These are phyloP conservation scores for Acromyrmex echinatior DNA, from an alignment of 1,140 invertebrate species.

Conservation along the genomic window DNA sequence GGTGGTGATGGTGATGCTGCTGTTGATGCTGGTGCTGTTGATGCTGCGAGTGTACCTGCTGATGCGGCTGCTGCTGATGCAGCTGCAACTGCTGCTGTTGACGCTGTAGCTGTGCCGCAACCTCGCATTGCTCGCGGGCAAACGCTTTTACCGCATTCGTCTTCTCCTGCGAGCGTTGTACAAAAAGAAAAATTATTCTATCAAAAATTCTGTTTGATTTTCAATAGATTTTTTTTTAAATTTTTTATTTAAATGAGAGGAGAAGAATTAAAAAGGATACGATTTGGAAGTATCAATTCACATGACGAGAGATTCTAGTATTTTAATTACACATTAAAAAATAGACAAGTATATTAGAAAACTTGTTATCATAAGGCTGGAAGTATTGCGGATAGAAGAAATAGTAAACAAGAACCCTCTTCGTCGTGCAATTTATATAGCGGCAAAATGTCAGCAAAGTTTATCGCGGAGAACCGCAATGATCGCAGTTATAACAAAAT, in stretches of 20 bases:
- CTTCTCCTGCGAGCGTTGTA: constrained; percentile 84
- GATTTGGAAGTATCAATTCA: neutral
- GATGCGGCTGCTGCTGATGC: constrained; percentile 75
- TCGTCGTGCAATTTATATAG: constrained; percentile 11
- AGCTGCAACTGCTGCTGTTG: constrained; percentile 80
- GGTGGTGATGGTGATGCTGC: constrained; percentile 71
- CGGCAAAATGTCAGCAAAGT: constrained; percentile 22
- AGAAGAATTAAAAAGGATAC: neutral
- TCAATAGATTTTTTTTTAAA: neutral
- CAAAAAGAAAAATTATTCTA: neutral
- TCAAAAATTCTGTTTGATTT: neutral
- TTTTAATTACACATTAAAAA: neutral
- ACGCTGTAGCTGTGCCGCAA: constrained; percentile 81
- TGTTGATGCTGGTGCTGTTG: constrained; percentile 66
- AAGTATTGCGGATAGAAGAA: neutral
- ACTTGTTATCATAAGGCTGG: too few species aligned
- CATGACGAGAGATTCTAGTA: neutral
- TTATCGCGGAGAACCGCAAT: constrained; percentile 9
- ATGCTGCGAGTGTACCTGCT: constrained; percentile 68
- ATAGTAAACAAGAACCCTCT: neutral
- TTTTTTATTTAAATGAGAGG: neutral
- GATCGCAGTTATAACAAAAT: constrained; percentile 18
- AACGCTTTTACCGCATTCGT: constrained; percentile 87
- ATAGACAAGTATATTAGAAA: neutral
- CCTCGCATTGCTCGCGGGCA: constrained; percentile 86